Evolutionary conservation across 2,888 invertebrate species (phyloP).

Genomic region (Adineta ricciae): DNA sequence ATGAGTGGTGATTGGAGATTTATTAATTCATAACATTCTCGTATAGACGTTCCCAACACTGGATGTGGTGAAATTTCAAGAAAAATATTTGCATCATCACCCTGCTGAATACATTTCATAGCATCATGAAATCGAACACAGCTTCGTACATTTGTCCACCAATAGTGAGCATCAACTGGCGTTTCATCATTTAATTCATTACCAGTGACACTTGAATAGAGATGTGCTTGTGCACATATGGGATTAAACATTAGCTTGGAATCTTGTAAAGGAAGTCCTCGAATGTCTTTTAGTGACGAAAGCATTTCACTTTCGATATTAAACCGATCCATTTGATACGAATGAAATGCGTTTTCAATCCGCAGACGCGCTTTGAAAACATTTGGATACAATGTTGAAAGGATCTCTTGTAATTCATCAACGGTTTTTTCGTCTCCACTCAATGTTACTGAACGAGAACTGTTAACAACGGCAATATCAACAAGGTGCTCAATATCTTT

Average conservation of each 20-base stretch:
- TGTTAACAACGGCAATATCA: conserved; percentile 34
- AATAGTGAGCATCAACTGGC: neutral
- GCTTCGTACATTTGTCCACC: neutral
- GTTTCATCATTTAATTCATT: neutral
- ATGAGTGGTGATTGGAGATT: neutral
- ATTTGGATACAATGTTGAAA: conserved; percentile 28
- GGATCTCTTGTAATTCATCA: neutral
- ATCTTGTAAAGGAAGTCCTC: neutral
- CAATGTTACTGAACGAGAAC: neutral
- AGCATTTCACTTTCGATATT: neutral
- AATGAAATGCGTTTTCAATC: neutral
- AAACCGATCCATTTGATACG: neutral
- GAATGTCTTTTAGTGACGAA: neutral
- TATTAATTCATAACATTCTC: neutral
- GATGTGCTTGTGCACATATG: neutral
- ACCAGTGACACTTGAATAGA: neutral
- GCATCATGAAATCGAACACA: neutral
- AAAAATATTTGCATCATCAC: neutral
- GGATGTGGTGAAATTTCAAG: neutral
- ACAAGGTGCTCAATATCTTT: neutral
- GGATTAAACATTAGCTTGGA: neutral
- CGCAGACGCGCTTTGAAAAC: neutral
- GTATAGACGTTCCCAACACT: neutral
- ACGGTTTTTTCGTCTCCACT: conserved; percentile 27
- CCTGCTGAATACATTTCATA: neutral